phyloP scores from a whole-genome alignment of 2,113 vertebrate species.

The Pterocles orientalis region DNA sequence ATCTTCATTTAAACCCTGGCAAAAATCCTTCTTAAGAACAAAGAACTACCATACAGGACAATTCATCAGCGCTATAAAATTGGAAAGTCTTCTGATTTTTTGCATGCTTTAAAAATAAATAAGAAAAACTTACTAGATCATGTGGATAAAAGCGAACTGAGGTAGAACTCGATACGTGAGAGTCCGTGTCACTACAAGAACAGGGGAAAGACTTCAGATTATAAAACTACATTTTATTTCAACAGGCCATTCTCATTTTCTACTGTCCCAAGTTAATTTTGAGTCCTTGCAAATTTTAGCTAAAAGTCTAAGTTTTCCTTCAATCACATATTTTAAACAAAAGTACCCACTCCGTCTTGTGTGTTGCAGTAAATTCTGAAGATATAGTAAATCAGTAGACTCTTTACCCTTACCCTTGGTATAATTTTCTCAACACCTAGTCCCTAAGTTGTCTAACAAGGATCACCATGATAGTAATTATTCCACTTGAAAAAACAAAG shows the following conservation, averaged over 20 bases:
- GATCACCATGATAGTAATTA: neutral
- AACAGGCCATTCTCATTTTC: neutral
- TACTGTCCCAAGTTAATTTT: neutral
- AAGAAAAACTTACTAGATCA: conserved; percentile 91
- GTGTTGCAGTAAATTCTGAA: neutral
- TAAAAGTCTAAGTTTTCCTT: neutral
- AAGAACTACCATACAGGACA: neutral
- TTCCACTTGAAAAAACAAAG: neutral
- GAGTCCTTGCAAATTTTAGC: neutral
- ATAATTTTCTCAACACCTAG: neutral
- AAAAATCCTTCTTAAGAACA: neutral
- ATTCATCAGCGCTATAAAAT: neutral
- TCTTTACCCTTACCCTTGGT: neutral
- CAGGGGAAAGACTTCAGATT: conserved; percentile 69
- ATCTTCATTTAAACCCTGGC: neutral
- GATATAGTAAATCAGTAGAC: neutral
- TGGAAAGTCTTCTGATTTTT: neutral
- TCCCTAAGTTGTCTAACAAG: neutral
- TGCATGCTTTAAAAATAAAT: conserved; percentile 44
- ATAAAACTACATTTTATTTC: conserved; percentile 54
- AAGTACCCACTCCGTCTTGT: neutral
- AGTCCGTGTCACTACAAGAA: conserved; percentile 95
- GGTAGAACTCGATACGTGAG: conserved; percentile 99
- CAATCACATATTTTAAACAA: neutral
- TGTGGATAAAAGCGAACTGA: conserved; percentile 99